Evolutionary conservation across 2,888 invertebrate genomes (phyloP).

Genomic region (Dioctria linearis): DNA sequence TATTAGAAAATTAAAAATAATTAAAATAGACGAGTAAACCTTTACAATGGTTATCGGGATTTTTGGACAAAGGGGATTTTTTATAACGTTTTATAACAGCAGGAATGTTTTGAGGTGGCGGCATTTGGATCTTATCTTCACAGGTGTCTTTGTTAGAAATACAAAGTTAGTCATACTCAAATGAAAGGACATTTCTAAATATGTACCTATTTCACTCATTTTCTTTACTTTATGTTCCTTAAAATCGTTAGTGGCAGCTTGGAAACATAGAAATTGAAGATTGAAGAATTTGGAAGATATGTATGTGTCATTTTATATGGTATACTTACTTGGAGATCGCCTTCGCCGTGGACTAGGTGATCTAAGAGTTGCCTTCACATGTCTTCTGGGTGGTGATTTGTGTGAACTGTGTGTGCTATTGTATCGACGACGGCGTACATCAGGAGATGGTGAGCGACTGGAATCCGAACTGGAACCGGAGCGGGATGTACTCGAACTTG

Average conservation of each 20-base stretch:
- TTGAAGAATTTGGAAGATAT: background rate
- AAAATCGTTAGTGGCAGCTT: constrained; percentile 55
- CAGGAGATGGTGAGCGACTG: constrained; percentile 67
- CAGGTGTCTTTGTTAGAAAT: background rate
- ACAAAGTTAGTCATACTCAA: constrained; percentile 5
- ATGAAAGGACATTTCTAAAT: background rate
- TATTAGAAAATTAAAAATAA: constrained; percentile 1
- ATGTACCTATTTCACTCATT: constrained; percentile 55
- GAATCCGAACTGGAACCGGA: constrained; percentile 79
- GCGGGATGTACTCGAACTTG: constrained; percentile 77
- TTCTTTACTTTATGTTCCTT: constrained; percentile 58
- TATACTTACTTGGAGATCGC: constrained; percentile 66
- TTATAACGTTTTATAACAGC: constrained; percentile 39
- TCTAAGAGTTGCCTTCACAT: constrained; percentile 62
- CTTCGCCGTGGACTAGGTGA: constrained; percentile 67
- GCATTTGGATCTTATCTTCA: constrained; percentile 55
- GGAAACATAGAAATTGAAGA: constrained; percentile 22
- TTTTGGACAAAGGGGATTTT: constrained; percentile 45
- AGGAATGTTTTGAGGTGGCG: constrained; percentile 54
- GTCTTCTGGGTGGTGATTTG: constrained; percentile 65
- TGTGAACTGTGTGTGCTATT: constrained; percentile 63
- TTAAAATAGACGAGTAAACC: constrained; percentile 16
- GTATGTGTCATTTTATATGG: background rate
- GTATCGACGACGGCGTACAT: constrained; percentile 67
- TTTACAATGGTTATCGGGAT: constrained; percentile 19